Evolutionary conservation across 2,113 vertebrate species (phyloP).

Genomic region (Saccopteryx bilineata): DNA sequence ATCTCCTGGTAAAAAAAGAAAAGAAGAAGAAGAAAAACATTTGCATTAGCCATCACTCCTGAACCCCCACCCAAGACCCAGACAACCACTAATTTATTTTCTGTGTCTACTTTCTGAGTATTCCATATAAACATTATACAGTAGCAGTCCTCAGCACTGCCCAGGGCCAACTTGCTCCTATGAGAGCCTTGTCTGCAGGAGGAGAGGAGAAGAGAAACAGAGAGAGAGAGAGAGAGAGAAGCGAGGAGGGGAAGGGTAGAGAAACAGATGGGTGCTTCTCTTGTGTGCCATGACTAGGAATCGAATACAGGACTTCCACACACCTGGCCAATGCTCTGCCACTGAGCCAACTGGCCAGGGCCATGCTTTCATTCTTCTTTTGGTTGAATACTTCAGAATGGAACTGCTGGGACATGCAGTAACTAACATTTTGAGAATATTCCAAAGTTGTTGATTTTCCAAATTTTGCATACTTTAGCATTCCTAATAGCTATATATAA

Average conservation of each 20-base stretch:
- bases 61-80: background rate
- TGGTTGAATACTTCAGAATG: background rate
- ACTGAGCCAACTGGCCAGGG: no score
- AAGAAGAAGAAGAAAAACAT: background rate
- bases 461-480: background rate
- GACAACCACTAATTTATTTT: background rate
- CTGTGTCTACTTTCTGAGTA: background rate
- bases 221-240: no score
- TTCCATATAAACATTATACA: background rate
- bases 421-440: background rate
- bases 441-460: background rate
- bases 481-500: background rate
- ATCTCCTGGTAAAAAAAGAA: background rate
- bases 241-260: no score
- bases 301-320: no score
- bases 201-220: no score
- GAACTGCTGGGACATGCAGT: background rate
- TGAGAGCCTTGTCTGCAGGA: no score
- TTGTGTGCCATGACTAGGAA: no score
- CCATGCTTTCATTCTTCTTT: background rate
- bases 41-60: background rate
- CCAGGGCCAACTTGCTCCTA: no score
- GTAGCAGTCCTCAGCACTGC: background rate
- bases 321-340: no score
- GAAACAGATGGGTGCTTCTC: no score